Conservation (phyloP, 1,140 invertebrate species). For the Saccostrea cuccullata region DNA sequence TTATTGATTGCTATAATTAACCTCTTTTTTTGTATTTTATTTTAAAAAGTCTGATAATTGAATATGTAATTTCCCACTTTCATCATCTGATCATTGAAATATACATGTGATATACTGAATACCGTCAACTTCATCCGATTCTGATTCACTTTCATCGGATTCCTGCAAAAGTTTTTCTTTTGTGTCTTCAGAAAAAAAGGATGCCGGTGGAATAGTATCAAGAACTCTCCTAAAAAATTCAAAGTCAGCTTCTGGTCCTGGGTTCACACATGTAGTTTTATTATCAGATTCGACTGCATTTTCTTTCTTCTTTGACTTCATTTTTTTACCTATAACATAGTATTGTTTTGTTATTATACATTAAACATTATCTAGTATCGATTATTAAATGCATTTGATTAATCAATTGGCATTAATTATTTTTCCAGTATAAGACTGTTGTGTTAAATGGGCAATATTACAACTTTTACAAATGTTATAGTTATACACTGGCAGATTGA, state of each 20-base stretch:
- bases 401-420: too few species aligned
- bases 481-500: too few species aligned
- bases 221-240: conserved; percentile 17
- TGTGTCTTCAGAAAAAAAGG: conserved; percentile 12
- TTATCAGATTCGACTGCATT: background rate
- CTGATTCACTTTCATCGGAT: background rate
- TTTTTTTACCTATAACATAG: background rate
- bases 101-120: background rate
- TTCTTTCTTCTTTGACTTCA: conserved; percentile 8
- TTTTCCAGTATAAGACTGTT: too few species aligned
- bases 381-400: too few species aligned
- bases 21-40: too few species aligned
- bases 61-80: too few species aligned
- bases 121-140: conserved; percentile 2
- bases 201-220: conserved; percentile 28
- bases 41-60: too few species aligned
- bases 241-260: conserved; percentile 15
- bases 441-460: too few species aligned
- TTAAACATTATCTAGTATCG: background rate
- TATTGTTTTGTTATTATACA: background rate
- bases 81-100: too few species aligned
- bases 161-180: conserved; percentile 10
- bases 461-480: too few species aligned
- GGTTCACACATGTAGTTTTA: background rate
- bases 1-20: too few species aligned